Evolutionary conservation across 2,888 invertebrate genomes (phyloP).

Genomic region (Thelaira solivaga): DNA sequence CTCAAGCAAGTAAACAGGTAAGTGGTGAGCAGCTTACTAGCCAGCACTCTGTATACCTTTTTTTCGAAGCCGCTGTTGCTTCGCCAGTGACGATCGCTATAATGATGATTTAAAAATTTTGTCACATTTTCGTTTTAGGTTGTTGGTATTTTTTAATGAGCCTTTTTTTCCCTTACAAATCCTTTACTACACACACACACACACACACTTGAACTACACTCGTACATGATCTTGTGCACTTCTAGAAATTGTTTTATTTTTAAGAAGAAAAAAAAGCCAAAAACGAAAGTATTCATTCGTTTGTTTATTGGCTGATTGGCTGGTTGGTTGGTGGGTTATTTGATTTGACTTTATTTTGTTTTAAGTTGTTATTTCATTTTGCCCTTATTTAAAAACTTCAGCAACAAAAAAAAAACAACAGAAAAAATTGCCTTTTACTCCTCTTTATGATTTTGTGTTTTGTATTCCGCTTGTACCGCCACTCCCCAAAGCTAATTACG

Average conservation of each 20-base stretch:
- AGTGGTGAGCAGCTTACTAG: not conserved
- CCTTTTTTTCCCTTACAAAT: slow-evolving; percentile 65
- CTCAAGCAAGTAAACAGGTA: not conserved
- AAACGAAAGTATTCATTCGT: no score
- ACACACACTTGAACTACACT: no score
- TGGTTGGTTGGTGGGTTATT: slow-evolving; percentile 4
- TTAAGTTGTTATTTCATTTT: slow-evolving; percentile 40
- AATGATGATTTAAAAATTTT: slow-evolving; percentile 75
- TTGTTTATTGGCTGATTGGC: not conserved
- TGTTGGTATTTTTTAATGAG: slow-evolving; percentile 76
- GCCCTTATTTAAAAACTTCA: slow-evolving; percentile 57
- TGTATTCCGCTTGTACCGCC: slow-evolving; percentile 42
- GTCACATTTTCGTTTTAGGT: slow-evolving; percentile 76
- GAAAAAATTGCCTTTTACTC: slow-evolving; percentile 29
- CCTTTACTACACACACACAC: no score
- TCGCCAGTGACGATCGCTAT: slow-evolving; percentile 22
- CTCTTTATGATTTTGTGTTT: slow-evolving; percentile 32
- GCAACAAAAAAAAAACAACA: not conserved
- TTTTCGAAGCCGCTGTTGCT: not conserved
- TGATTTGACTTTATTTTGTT: not conserved
- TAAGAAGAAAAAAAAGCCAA: no score
- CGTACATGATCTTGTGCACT: slow-evolving; percentile 52
- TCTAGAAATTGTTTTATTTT: slow-evolving; percentile 49
- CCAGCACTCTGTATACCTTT: no score
- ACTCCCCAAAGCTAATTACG: slow-evolving; percentile 62